These are phyloP conservation scores for Balaeniceps rex DNA, from an alignment of 2,113 vertebrate genomes.

Conservation along the genomic window DNA sequence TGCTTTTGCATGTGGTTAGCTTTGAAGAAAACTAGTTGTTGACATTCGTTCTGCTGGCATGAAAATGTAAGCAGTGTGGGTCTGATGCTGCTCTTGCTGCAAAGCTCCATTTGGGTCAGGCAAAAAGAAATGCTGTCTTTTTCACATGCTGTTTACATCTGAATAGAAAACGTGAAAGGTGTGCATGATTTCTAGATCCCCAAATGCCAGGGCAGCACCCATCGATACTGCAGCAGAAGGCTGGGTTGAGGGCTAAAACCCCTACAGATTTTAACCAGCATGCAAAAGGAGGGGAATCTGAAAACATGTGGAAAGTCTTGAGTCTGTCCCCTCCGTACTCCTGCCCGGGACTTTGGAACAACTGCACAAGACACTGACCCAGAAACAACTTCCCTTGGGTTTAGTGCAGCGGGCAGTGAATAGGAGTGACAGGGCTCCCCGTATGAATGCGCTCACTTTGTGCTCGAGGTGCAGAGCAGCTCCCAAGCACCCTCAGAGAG, in stretches of 20 bases:
- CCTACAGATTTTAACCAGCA: background rate
- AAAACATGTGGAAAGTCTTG: background rate
- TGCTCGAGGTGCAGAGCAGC: background rate
- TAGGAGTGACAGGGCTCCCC: background rate
- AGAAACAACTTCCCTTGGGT: constrained; percentile 41
- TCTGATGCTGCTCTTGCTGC: background rate
- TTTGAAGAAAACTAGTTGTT: background rate
- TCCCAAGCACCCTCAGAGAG: background rate
- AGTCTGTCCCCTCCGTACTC: background rate
- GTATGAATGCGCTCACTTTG: background rate
- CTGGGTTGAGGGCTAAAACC: background rate
- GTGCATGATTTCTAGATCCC: background rate
- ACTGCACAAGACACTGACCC: constrained; percentile 1
- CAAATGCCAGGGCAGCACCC: background rate
- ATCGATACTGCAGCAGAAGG: background rate
- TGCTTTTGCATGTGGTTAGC: background rate
- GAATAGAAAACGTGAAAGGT: background rate
- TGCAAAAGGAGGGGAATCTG: background rate
- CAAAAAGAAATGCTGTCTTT: background rate
- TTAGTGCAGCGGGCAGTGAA: background rate
- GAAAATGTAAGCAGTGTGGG: background rate
- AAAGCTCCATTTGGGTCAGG: background rate
- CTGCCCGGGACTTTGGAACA: background rate
- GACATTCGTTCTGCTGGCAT: background rate
- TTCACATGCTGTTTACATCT: background rate